Conservation (phyloP, 2,888 invertebrate species). For the Gastrophysa polygoni region DNA sequence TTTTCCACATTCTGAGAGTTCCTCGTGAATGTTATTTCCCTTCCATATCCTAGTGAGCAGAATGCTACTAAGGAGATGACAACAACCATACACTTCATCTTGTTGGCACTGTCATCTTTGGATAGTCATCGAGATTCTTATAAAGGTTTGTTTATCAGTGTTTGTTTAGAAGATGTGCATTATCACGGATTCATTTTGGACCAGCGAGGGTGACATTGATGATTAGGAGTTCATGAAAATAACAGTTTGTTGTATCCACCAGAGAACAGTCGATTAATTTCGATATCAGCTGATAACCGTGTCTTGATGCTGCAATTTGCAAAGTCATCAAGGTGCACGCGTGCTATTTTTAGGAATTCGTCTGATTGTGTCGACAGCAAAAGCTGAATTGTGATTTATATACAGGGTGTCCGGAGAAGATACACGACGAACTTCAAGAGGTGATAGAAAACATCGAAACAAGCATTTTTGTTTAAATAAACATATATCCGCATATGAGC, state of each 20-base stretch:
- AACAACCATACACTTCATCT: not conserved
- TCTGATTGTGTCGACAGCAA: too few species aligned
- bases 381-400: too few species aligned
- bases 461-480: too few species aligned
- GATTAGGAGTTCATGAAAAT: not conserved
- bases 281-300: not conserved
- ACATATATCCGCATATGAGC: too few species aligned
- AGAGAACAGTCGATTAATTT: not conserved
- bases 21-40: not conserved
- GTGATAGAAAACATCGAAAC: too few species aligned
- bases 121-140: not conserved
- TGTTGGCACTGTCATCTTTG: not conserved
- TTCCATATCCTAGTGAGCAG: not conserved
- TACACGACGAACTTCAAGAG: too few species aligned
- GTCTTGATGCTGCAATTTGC: too few species aligned
- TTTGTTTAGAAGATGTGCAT: not conserved
- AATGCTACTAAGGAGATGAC: not conserved
- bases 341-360: too few species aligned
- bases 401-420: too few species aligned
- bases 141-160: not conserved
- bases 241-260: not conserved
- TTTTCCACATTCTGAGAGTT: not conserved
- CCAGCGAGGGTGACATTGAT: not conserved
- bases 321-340: too few species aligned
- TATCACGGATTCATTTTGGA: not conserved